Base-by-base conservation (phyloP, 2,888 invertebrate genomes). In the Gymnoscelis rufifasciata region DNA sequence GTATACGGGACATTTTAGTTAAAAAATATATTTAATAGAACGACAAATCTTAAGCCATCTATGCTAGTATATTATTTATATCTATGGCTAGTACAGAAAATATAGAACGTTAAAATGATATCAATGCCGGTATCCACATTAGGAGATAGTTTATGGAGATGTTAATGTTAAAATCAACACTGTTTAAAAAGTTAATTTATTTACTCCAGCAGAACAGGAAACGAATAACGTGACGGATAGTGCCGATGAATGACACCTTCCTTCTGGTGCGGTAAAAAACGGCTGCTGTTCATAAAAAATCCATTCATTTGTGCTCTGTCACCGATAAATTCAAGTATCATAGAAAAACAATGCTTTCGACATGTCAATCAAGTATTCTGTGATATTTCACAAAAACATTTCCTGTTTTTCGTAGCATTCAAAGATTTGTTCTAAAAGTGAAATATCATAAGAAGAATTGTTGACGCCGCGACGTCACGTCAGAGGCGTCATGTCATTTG, bases 201-300 rank as follows among this genome's bases (percentile, higher is more conserved):
- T 68, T 70, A 71, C 64, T 69, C 64, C 60, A 62, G 66, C 61
- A 57, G 60, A 68, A 66, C 77, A 79, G 84, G 81, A 86, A 86
- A 77, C 73, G 75, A 68, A 74, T 67, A 66, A 68, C 65, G 70
- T 83, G 82, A 86, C 74, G 78, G 75, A 83, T 83, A 74, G 77
- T 68, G 62, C 66, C 68, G 87, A 74, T 65, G 86, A 87, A 61
- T 74, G 87, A 87, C 78, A 74, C 71, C 78, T 86, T 84, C 87
- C 87, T 81, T 74, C 75, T 78, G 82, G 59, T 71, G 51, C 60
- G 54, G 64, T 80, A 81, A 83, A 83, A 80, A 82, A 76, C 69
- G 66, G 64, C 64, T 64, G 62, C 56, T 63, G 66, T 63, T 56
- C 57, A 50, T 40, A 58, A 58, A 62, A 60, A 54, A 54, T 49